Evolutionary conservation across 2,888 invertebrate genomes (phyloP).

Genomic region (Trisateles emortualis): DNA sequence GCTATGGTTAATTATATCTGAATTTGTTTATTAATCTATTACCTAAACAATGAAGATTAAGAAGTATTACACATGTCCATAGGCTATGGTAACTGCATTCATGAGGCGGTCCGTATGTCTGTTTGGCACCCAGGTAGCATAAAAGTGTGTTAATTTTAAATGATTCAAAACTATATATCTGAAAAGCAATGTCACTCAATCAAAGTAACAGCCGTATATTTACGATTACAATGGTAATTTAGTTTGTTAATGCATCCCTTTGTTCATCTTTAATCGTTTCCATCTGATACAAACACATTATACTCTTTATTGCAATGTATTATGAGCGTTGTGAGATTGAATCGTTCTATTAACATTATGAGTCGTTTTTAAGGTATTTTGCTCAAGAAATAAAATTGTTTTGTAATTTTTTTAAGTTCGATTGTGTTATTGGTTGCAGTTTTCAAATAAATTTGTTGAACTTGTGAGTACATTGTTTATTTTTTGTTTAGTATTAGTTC

Average conservation of each 20-base stretch:
- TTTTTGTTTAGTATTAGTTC: neutral
- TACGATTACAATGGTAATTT: conserved; percentile 47
- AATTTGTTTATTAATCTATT: too few relatives aligned
- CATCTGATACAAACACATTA: conserved; percentile 11
- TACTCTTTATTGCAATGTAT: conserved; percentile 3
- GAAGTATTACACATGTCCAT: too few relatives aligned
- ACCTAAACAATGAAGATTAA: too few relatives aligned
- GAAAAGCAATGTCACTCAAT: neutral
- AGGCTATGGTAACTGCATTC: too few relatives aligned
- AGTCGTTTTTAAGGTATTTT: conserved; percentile 16
- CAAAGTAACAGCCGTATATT: neutral
- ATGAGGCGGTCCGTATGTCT: too few relatives aligned
- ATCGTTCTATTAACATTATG: conserved; percentile 13
- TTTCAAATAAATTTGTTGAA: conserved; percentile 30
- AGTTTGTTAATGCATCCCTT: conserved; percentile 37
- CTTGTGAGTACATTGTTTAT: conserved; percentile 30
- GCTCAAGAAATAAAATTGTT: neutral
- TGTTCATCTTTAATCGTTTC: conserved; percentile 44
- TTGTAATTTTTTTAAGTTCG: conserved; percentile 8
- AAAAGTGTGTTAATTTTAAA: too few relatives aligned
- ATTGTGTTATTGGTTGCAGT: neutral
- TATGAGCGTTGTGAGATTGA: conserved; percentile 11
- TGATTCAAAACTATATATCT: too few relatives aligned
- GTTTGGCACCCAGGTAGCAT: too few relatives aligned
- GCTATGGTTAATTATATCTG: too few relatives aligned